Base-by-base conservation (phyloP, 2,888 invertebrate species). In the Hyposoter didymator region DNA sequence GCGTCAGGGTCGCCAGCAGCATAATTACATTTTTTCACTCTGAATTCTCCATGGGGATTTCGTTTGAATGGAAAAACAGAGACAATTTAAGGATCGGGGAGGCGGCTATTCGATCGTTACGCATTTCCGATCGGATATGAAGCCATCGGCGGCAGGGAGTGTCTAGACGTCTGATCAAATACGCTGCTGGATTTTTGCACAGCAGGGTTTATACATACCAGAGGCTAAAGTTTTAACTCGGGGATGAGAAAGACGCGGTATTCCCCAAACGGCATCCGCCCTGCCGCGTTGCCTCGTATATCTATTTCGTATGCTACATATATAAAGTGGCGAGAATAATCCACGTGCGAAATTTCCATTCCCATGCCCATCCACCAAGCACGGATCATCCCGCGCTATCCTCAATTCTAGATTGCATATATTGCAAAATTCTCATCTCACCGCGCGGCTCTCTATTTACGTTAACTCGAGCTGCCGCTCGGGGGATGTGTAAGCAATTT, bases 91-190 rank as follows among this genome's bases (percentile, higher is more conserved):
- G 12, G 35, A 28, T n/a, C 43, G 10, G 22, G 3, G 3, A 8
- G 28, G 22, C 8, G 39, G 35, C 35, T 35, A 8, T 49, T 69
- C 32, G 32, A 7, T 39, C 52, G 28, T 43, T 62, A 83, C 76
- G 64, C 84, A 75, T 78, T 87, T 88, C 88, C 88, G 80, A 82
- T 82, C 88, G 89, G 90, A 91, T 90, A 89, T 90, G 84, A 55
- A 43, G 12, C 52, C 49, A 35, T n/a, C n/a, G n/a, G n/a, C n/a
- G n/a, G 49, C 59, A 8, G 45, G 62, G 59, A 90, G 88, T 87
- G 92, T 92, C 92, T 92, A 92, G 92, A 92, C 92, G 91, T 90
- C 92, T 90, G 91, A 91, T 90, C 91, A 92, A 92, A 92, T 89
- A 92, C 55, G 43, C 45, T 43, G 43, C 45, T 43, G 86, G 78